Base-by-base conservation (phyloP, 2,113 vertebrate genomes). In the Pogonocichla stellata region DNA sequence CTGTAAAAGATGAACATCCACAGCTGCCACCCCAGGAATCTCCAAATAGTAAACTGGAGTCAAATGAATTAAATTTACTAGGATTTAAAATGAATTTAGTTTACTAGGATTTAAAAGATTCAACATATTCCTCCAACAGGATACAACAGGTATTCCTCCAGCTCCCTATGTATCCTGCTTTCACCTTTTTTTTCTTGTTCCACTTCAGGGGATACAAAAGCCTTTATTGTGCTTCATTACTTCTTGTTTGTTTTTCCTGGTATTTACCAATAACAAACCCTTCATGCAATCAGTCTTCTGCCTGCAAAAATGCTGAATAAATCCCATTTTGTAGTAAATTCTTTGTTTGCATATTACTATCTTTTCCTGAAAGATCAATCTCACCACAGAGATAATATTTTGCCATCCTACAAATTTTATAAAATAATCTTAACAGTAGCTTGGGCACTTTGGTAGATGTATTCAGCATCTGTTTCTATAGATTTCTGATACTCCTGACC, bases 401-500 rank as follows among this genome's bases (percentile, higher is more conserved):
- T 72, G 45, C 54, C 12, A 1, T 62, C 45, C 60, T 60, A 73
- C 33, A 93, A 80, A 80, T 80, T 90, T 88, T 51, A 78, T 36
- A 90, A 74, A 91, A 80, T 72, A 93, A 85, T 73, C 58, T 84
- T 70, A 77, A 64, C 43, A 72, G 66, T 50, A 93, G 24, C 42
- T 88, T 40, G 58, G 17, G 45, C 22, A 72, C 81, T 82, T 77
- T 10, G 8, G 14, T 80, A 90, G 66, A 77, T 1, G 0, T 51
- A 94, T 58, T 66, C 85, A 77, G 74, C 87, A 87, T 29, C 84
- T 92, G 81, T 70, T 93, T 77, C 60, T 80, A 92, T 40, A 83
- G 87, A 94, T 94, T 96, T 92, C 65, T 80, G 67, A 78, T 78
- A 92, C 43, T 60, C 19, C 42, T 82, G 86, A 95, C 51, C 70